Conservation (phyloP, 2,113 vertebrate species). For the Cyphomyrus plagiostoma region DNA sequence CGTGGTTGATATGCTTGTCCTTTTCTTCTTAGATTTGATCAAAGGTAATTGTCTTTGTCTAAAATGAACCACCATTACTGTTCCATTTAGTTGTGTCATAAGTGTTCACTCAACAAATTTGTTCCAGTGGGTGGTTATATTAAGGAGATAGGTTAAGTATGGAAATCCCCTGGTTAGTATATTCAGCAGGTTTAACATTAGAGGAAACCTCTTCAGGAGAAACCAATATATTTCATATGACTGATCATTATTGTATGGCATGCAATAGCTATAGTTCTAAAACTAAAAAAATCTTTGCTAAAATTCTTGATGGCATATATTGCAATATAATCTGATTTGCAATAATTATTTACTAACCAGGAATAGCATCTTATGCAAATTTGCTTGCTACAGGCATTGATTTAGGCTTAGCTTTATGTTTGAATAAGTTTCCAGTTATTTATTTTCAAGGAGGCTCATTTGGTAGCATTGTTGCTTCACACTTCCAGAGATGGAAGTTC, state of each 20-base stretch:
- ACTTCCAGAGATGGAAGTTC: not conserved
- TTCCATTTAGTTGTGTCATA: slow-evolving; percentile 22
- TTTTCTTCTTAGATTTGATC: not conserved
- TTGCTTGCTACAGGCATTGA: not conserved
- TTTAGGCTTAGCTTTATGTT: not conserved
- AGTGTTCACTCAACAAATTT: slow-evolving; percentile 42
- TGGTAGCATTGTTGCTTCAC: not conserved
- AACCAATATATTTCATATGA: not conserved
- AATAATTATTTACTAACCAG: not conserved
- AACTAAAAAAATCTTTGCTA: not conserved
- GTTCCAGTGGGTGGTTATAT: slow-evolving; percentile 41
- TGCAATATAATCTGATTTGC: not conserved
- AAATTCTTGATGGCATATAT: not conserved
- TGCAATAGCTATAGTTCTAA: not conserved
- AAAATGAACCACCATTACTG: slow-evolving; percentile 26
- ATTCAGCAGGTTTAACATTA: slow-evolving; percentile 15
- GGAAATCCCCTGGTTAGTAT: slow-evolving; percentile 39
- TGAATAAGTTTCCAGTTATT: not conserved
- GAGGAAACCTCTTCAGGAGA: not conserved
- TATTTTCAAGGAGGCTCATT: not conserved
- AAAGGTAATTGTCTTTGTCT: slow-evolving; percentile 11
- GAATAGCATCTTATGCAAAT: not conserved
- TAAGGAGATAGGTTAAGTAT: slow-evolving; percentile 51
- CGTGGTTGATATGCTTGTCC: slow-evolving; percentile 25
- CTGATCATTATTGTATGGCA: not conserved